phyloP scores from a whole-genome alignment of 2,113 vertebrate species.

The Anseranas semipalmata region DNA sequence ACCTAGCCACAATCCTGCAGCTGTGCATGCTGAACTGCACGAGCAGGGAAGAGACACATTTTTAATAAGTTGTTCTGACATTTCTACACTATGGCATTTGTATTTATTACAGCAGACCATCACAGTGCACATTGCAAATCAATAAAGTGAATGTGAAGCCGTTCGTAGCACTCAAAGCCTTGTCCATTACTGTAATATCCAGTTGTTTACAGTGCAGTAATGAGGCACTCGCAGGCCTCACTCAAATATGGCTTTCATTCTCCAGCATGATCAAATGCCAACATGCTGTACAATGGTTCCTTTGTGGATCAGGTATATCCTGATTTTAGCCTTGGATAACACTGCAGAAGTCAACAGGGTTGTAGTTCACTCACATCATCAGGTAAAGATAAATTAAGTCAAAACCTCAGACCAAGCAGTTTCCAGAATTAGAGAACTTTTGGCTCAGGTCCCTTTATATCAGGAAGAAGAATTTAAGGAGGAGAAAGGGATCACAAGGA shows the following conservation, averaged over 20 bases:
- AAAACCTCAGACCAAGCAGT: background rate
- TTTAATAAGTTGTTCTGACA: conserved; percentile 67
- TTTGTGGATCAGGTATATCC: conserved; percentile 35
- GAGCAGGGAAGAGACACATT: conserved; percentile 17
- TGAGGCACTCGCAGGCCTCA: conserved; percentile 59
- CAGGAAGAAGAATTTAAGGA: conserved; percentile 11
- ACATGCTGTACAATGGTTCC: conserved; percentile 20
- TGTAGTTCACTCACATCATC: conserved; percentile 37
- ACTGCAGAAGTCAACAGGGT: background rate
- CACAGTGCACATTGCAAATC: conserved; percentile 60
- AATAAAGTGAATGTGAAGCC: conserved; percentile 54
- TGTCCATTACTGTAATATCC: conserved; percentile 49
- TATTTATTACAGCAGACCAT: conserved; percentile 64
- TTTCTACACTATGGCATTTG: conserved; percentile 55
- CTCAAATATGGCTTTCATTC: conserved; percentile 67
- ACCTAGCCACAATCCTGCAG: background rate
- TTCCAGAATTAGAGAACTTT: conserved; percentile 6
- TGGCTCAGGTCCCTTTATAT: background rate
- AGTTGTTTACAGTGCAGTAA: conserved; percentile 64
- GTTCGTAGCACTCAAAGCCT: conserved; percentile 34
- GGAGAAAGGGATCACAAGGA: background rate
- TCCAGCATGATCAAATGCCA: conserved; percentile 55
- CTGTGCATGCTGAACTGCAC: background rate
- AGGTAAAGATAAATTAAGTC: conserved; percentile 45
- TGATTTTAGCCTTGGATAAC: background rate